Evolutionary conservation across 2,888 invertebrate species (phyloP).

Genomic region (Dicranocentrus wangi): DNA sequence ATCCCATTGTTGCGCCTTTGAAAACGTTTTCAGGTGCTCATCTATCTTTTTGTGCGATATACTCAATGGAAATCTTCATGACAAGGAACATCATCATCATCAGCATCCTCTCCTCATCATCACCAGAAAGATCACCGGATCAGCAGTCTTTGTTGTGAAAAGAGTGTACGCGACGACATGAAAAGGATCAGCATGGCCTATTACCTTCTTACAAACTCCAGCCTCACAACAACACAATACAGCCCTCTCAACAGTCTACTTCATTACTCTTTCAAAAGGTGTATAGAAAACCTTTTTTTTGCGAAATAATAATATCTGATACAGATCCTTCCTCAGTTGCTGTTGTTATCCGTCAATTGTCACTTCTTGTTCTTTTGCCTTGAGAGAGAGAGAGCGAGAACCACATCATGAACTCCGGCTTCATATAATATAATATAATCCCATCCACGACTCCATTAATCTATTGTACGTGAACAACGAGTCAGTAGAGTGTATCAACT

Average conservation of each 20-base stretch:
- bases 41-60: not conserved
- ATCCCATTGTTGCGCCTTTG: conserved; percentile 15
- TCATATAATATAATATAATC: no score
- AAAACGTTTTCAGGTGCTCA: conserved; percentile 19
- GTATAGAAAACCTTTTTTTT: conserved; percentile 38
- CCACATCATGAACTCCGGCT: conserved; percentile 48
- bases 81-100: conserved; percentile 32
- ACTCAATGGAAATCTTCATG: conserved; percentile 21
- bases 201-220: conserved; percentile 41
- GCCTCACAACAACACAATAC: not conserved
- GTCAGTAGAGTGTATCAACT: conserved; percentile 52
- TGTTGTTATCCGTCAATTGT: conserved; percentile 62
- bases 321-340: conserved; percentile 22
- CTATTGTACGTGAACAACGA: conserved; percentile 48
- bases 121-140: conserved; percentile 2
- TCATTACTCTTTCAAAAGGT: conserved; percentile 18
- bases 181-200: conserved; percentile 36
- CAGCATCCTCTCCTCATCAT: no score
- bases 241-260: not conserved
- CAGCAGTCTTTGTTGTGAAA: no score
- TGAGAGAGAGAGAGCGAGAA: no score
- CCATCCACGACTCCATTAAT: conserved; percentile 48
- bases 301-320: conserved; percentile 49
- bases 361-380: conserved; percentile 49
- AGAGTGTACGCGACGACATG: conserved; percentile 29